Evolutionary conservation across 2,113 vertebrate species (phyloP), one percentile per base, ranked within the genome.

Genomic region (Fregetta grallaria): DNA sequence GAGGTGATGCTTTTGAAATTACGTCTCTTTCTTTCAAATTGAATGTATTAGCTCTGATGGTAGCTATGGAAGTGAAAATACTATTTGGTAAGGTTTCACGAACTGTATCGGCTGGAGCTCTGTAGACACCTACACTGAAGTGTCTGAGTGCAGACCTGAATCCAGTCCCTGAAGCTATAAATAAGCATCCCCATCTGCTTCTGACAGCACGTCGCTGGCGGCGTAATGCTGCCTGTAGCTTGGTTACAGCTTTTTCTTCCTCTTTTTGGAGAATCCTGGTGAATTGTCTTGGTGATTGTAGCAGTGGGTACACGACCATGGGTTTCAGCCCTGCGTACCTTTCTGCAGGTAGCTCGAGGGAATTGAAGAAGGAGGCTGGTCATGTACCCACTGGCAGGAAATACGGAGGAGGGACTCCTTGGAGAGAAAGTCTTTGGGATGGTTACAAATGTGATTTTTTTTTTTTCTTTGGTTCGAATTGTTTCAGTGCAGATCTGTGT

Each of bases 171-270:
- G 2, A 52, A 85, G 49, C 88, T 97, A 97, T 94, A 96, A 97
- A 97, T 96, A 97, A 92, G 72, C 77, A 85, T 68, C 71, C 52
- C 96, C 96, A 94, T 97, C 96, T 97, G 96, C 66, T 92, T 63
- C 86, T 92, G 86, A 44, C 88, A 93, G 63, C 30, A 79, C 36
- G 8, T 68, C 20, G 42, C 88, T 92, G 77, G 26, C 19, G 20
- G 80, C 32, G 53, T 40, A 38, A 3, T 68, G 72, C 83, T 94
- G 94, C 86, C 58, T 91, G 62, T 82, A 90, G 85, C 89, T 95
- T 95, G 81, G 53, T 81, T 89, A 88, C 66, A 61, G 91, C 58
- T 79, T 68, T 75, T 79, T 47, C 38, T 87, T 53, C 50, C 13
- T 36, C 59, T 30, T 70, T 76, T 44, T 34, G 13, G 40, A 92